Evolutionary conservation across 2,113 vertebrate genomes (phyloP).

Genomic region (Anguilla japonica): DNA sequence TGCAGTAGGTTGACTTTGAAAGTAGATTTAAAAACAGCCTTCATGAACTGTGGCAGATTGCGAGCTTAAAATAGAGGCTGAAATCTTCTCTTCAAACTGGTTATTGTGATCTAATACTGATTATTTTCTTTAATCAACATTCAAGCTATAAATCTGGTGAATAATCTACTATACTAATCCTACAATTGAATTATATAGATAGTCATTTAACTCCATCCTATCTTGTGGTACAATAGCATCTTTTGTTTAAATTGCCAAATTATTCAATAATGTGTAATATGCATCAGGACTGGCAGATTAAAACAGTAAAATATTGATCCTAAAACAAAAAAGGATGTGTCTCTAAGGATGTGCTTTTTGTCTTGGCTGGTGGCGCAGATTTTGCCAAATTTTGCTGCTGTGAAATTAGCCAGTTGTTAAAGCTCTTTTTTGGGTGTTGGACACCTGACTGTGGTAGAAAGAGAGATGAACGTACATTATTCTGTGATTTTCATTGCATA

Average conservation of each 20-base stretch:
- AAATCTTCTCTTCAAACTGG: background rate
- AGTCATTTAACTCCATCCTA: background rate
- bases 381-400: too few relatives aligned
- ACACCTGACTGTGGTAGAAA: too few relatives aligned
- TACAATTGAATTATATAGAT: background rate
- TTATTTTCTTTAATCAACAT: background rate
- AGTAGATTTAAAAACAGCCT: background rate
- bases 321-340: too few relatives aligned
- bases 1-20: constrained; percentile 1
- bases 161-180: background rate
- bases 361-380: too few relatives aligned
- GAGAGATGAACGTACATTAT: too few relatives aligned
- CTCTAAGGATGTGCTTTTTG: too few relatives aligned
- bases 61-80: background rate
- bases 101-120: background rate
- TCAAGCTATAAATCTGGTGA: background rate
- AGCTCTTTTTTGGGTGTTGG: too few relatives aligned
- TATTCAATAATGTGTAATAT: background rate
- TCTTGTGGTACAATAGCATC: background rate
- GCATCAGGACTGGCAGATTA: background rate
- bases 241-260: background rate
- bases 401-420: too few relatives aligned
- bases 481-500: too few relatives aligned
- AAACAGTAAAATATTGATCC: too few relatives aligned
- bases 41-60: background rate